Evolutionary conservation across 2,888 invertebrate genomes (phyloP), one percentile per base, ranked within the genome.

Genomic region (Drosophila barbarae): DNA sequence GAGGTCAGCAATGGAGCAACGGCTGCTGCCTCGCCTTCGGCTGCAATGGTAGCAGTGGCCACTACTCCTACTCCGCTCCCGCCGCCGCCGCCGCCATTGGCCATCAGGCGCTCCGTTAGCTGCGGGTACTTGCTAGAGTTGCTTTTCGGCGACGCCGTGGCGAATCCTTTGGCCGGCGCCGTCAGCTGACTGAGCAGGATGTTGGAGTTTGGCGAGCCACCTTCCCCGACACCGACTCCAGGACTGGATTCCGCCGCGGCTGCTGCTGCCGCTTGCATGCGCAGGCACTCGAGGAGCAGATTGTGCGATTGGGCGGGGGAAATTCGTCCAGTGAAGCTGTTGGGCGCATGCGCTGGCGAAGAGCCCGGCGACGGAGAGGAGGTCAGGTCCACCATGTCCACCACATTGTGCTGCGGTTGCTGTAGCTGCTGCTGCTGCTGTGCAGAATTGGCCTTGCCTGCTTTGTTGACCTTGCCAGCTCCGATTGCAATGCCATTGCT

Each of bases 321-420:
- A 38, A 64, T 50, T 8, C 61, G 52, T 3, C 47, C 65, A 2
- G 42, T 12, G 18, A 67, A 67, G 35, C 39, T 50, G 13, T 50
- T 61, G 30, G 50, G 15, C 3, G 46, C 42, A 54, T 82, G 88
- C 4, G 84, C 76, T 5, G 88, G 89, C 51, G 88, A 88, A 3
- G 87, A 85, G 1, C 87, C 85, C 1, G 88, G 87, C 18, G 89
- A 89, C 1, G 88, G 89, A 3, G 88, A 89, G 13, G 87, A 87
- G 10, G 88, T 88, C 50, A 88, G 65, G 69, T 88, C 88, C 30
- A 88, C 88, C 28, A 87, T 88, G 44, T 88, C 88, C 38, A 88
- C 84, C 18, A 85, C 79, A 41, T 80, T 77, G 38, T 83, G 76
- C 51, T 74, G 67, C 32, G 51, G 42, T 39, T 32, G 46, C 28